phyloP scores from a whole-genome alignment of 2,888 invertebrate genomes.

The Reticulitermes lucifugus region DNA sequence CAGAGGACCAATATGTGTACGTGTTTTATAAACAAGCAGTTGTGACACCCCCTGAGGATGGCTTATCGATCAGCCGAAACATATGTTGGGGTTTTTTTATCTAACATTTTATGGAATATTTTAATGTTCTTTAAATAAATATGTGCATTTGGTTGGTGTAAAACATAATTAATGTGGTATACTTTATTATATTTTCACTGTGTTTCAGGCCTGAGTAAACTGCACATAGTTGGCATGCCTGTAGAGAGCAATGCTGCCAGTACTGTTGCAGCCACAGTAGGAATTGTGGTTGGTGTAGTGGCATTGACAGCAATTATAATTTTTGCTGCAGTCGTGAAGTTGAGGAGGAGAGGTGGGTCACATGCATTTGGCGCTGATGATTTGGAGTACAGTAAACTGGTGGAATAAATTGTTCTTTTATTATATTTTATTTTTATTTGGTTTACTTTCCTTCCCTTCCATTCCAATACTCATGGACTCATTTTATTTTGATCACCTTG shows the following conservation, averaged over 20 bases:
- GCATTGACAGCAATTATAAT: constrained; percentile 59
- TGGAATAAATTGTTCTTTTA: constrained; percentile 39
- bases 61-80: no score
- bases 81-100: no score
- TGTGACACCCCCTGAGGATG: no score
- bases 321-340: constrained; percentile 57
- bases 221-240: not conserved
- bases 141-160: no score
- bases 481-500: no score
- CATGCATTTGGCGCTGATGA: not conserved
- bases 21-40: no score
- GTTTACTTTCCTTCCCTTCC: constrained; percentile 21
- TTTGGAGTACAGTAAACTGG: constrained; percentile 40
- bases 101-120: no score
- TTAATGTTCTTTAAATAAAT: no score
- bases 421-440: constrained; percentile 1
- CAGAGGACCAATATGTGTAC: no score
- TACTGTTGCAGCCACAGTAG: constrained; percentile 39
- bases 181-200: not conserved
- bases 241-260: not conserved
- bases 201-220: constrained; percentile 6
- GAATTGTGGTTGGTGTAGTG: constrained; percentile 44
- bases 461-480: not conserved
- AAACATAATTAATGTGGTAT: no score
- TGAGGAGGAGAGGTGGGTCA: constrained; percentile 55